Base-by-base conservation (phyloP, 2,888 invertebrate genomes). In the Drosophila kanekoi region DNA sequence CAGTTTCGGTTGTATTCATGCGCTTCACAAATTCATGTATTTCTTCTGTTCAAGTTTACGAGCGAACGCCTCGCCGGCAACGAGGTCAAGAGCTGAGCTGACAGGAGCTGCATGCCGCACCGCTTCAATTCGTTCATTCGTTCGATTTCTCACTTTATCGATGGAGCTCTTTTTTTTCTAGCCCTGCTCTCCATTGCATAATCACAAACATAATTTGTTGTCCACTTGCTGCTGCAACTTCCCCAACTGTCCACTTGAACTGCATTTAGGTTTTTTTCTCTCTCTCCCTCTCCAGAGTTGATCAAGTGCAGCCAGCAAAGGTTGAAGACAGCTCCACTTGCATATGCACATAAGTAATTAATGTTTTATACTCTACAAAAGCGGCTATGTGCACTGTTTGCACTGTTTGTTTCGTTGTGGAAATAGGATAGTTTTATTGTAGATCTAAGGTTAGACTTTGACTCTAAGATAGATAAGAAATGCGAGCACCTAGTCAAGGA, bases 21-120 rank as follows among this genome's bases (percentile, higher is more conserved):
- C 33, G n/a, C 20, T 37, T 38, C 49, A 23, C 45, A 41, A 65
- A 64, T 61, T 62, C 61, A 49, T 76, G 57, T 18, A 56, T 62
- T 81, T 64, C 48, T 81, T 64, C 48, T 57, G 51, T 71, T 54
- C 4, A 64, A 56, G 16, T 59, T 63, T 40, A 73, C 53, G 38
- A 57, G 56, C 63, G 56, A 56, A 56, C 43, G 49, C 64, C 48
- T 59, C 47, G 28, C 28, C 28, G 11, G 37, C 51, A 86, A 80
- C 65, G 81, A 48, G 81, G 81, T 87, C 81, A 87, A 81, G 78
- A 75, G 84, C 84, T 67, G 78, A 75, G 84, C 84, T 67, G 72
- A 64, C 54, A 63, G 81, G 67, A 80, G 79, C 37, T 35, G 10
- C 41, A 41, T 28, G 32, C 9, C 14, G 60, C 45, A 18, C 71